Conservation (phyloP, 2,888 invertebrate species). For the Folsomia manolachei region DNA sequence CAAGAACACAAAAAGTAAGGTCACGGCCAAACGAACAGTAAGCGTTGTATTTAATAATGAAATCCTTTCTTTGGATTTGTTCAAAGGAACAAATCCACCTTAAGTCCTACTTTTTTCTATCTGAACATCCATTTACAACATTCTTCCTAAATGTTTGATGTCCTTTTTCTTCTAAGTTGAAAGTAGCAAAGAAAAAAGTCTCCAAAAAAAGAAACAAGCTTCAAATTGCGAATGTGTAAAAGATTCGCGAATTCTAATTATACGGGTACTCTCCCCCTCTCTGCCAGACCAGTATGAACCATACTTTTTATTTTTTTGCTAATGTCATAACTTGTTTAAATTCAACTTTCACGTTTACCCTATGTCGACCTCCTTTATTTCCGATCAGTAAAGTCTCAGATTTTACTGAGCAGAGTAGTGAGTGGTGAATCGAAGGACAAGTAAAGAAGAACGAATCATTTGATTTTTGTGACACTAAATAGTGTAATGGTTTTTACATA, state of each 20-base stretch:
- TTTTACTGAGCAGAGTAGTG: neutral
- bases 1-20: neutral
- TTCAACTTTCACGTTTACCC: constrained; percentile 11
- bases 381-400: neutral
- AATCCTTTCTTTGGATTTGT: no score
- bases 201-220: neutral
- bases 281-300: no score
- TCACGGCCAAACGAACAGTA: neutral
- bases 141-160: no score
- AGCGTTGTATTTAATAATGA: no score
- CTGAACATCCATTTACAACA: no score
- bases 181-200: constrained; percentile 9
- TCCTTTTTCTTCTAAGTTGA: constrained; percentile 2
- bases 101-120: no score
- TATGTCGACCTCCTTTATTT: neutral
- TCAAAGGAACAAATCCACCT: constrained; percentile 3
- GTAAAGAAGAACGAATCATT: constrained; percentile 19
- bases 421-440: no score
- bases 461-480: constrained; percentile 23
- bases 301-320: neutral
- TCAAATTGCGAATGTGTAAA: neutral
- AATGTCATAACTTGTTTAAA: neutral
- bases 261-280: neutral
- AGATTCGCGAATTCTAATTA: neutral
- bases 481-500: constrained; percentile 13